These are phyloP conservation scores for Heteromurus nitidus DNA, from an alignment of 2,888 invertebrate species.

Conservation along the genomic window DNA sequence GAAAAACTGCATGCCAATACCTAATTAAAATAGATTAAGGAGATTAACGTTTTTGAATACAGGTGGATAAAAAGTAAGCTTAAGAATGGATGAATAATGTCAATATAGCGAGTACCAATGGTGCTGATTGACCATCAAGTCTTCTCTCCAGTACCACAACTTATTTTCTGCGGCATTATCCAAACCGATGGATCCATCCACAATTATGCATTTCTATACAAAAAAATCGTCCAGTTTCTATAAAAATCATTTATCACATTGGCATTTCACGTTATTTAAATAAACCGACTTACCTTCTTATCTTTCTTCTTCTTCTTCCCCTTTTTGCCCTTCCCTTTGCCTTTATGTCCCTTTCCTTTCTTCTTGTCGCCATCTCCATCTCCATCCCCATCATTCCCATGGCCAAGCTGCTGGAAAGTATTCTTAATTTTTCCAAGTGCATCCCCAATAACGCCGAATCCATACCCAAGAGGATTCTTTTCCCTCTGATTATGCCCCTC, in stretches of 20 bases:
- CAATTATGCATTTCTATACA: constrained; percentile 22
- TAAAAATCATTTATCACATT: constrained; percentile 52
- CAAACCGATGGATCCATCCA: constrained; percentile 27
- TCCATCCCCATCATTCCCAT: not conserved
- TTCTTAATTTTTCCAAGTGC: constrained; percentile 25
- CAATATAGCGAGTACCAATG: constrained; percentile 50
- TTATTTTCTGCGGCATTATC: constrained; percentile 50
- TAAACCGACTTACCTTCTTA: not conserved
- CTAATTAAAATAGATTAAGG: constrained; percentile 7
- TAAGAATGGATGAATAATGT: too few species aligned
- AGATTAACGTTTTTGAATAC: not conserved
- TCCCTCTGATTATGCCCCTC: constrained; percentile 14
- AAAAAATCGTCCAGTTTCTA: too few species aligned
- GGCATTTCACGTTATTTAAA: not conserved
- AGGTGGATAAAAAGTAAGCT: too few species aligned
- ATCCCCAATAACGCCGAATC: constrained; percentile 36
- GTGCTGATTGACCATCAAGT: constrained; percentile 46
- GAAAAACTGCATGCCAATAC: constrained; percentile 52
- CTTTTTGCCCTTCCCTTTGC: constrained; percentile 29
- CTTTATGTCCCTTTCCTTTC: constrained; percentile 3
- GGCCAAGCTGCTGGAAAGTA: not conserved
- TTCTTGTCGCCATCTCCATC: not conserved
- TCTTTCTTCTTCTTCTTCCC: constrained; percentile 41
- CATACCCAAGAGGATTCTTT: constrained; percentile 44
- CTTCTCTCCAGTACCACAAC: constrained; percentile 64